A percentile compares a stretch with the other conserved stretches of the same genome.
These are phyloP conservation scores for Odontomachus brunneus DNA, from an alignment of 1,140 invertebrate genomes.

Conservation along the genomic window DNA sequence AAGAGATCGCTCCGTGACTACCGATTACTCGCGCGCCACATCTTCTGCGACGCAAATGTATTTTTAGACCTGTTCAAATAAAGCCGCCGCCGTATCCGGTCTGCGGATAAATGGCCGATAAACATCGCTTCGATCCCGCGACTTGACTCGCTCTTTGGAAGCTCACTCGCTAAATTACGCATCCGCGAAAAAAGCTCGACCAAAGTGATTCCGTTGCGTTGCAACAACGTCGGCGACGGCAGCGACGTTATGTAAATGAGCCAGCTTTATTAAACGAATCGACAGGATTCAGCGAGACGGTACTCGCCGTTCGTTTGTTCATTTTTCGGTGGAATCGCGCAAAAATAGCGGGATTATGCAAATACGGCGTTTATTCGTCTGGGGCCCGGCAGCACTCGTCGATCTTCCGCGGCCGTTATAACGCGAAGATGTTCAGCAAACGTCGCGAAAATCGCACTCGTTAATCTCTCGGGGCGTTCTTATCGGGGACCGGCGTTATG, in stretches of 20 bases:
- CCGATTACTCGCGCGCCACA: neutral
- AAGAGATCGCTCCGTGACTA: neutral
- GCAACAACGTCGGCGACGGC: conserved; percentile 39
- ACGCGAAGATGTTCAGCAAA: conserved; percentile 58
- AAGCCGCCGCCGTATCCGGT: neutral
- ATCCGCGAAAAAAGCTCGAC: conserved; percentile 2
- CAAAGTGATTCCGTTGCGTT: conserved; percentile 34
- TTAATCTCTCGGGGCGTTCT: conserved; percentile 60
- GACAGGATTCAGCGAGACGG: conserved; percentile 48
- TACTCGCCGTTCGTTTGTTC: conserved; percentile 41
- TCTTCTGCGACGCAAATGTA: neutral
- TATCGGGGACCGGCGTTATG: conserved; percentile 55
- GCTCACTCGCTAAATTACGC: conserved; percentile 24
- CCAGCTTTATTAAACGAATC: conserved; percentile 57
- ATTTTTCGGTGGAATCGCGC: conserved; percentile 53
- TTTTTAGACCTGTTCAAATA: neutral
- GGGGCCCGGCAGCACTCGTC: conserved; percentile 37
- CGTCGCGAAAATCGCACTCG: conserved; percentile 63
- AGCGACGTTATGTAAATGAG: conserved; percentile 53
- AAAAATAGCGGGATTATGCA: conserved; percentile 58
- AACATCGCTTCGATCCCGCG: neutral
- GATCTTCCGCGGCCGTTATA: conserved; percentile 52
- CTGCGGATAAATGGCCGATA: neutral
- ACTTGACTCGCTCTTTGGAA: neutral
- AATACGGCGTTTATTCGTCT: conserved; percentile 53